Conservation (phyloP, 2,888 invertebrate genomes). For the Aphidoletes aphidimyza region DNA sequence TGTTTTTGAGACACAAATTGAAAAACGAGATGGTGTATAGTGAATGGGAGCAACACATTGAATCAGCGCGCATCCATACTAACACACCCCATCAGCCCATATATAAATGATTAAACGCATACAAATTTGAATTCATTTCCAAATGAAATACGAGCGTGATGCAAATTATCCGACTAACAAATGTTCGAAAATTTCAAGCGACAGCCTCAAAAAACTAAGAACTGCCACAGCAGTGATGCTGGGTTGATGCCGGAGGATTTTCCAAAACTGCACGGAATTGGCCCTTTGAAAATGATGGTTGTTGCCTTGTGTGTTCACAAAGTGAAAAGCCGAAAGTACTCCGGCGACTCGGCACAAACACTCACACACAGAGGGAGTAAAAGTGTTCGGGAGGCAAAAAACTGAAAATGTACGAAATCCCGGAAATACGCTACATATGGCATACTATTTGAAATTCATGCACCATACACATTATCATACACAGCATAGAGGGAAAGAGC, state of each 20-base stretch:
- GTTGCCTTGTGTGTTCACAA: no score
- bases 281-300: no score
- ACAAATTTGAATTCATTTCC: conserved; percentile 35
- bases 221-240: no score
- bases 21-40: neutral
- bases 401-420: no score
- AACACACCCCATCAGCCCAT: neutral
- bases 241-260: no score
- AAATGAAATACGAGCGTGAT: conserved; percentile 32
- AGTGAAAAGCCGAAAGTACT: no score
- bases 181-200: conserved; percentile 24
- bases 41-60: neutral
- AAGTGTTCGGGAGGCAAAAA: neutral
- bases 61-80: neutral
- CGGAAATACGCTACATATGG: conserved; percentile 28
- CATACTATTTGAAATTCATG: conserved; percentile 12
- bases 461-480: conserved; percentile 15
- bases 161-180: conserved; percentile 9
- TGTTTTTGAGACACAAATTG: neutral
- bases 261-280: no score
- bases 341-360: no score
- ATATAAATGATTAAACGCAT: conserved; percentile 44
- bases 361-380: no score
- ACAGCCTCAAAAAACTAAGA: neutral
- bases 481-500: neutral